phyloP scores from a whole-genome alignment of 2,888 invertebrate genomes.

The Psylliodes chrysocephalus region DNA sequence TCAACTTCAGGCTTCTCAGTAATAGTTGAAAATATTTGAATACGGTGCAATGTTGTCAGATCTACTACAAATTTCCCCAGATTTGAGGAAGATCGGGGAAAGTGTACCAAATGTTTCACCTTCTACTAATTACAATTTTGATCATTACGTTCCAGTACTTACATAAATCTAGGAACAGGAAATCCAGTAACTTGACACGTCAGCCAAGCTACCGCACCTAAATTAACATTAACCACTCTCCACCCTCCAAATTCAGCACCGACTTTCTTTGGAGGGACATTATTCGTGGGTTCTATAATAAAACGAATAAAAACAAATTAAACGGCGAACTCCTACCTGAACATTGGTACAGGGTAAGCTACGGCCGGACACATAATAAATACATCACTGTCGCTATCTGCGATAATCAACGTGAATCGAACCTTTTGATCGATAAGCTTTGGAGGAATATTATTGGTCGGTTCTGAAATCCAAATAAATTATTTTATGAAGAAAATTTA shows the following conservation, averaged over 20 bases:
- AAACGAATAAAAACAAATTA: slow-evolving; percentile 9
- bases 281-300: slow-evolving; percentile 70
- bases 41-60: too few relatives aligned
- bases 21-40: too few relatives aligned
- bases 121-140: too few relatives aligned
- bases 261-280: slow-evolving; percentile 71
- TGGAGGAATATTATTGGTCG: slow-evolving; percentile 75
- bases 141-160: too few relatives aligned
- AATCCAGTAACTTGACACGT: slow-evolving; percentile 77
- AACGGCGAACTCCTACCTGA: slow-evolving; percentile 60
- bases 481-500: slow-evolving; percentile 58
- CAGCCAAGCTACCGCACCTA: slow-evolving; percentile 69
- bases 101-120: too few relatives aligned
- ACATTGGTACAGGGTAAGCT: slow-evolving; percentile 63
- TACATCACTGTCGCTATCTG: slow-evolving; percentile 59
- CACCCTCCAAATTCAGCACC: slow-evolving; percentile 68
- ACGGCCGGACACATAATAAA: slow-evolving; percentile 66
- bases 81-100: too few relatives aligned
- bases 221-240: slow-evolving; percentile 69
- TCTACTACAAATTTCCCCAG: too few relatives aligned
- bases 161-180: slow-evolving; percentile 78
- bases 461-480: slow-evolving; percentile 65
- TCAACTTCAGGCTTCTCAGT: too few relatives aligned
- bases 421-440: slow-evolving; percentile 66
- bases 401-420: slow-evolving; percentile 66